Evolutionary conservation across 2,113 vertebrate genomes (phyloP).

Genomic region (Riparia riparia): DNA sequence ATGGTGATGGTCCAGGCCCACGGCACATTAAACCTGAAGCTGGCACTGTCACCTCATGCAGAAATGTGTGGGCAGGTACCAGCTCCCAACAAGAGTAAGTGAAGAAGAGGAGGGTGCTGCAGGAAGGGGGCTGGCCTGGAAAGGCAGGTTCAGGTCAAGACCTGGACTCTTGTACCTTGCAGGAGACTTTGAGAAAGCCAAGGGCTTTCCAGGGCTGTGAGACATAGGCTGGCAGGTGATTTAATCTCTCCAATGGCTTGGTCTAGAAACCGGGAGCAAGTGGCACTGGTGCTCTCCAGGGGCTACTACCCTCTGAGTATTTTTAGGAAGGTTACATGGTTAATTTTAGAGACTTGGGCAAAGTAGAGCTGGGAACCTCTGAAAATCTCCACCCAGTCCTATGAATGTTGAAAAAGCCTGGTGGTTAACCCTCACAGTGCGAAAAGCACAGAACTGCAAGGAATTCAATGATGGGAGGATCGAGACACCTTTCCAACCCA

Average conservation of each 20-base stretch:
- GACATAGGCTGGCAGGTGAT: not conserved
- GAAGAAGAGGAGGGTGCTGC: not conserved
- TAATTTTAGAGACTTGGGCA: conserved; percentile 51
- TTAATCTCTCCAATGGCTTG: conserved; percentile 47
- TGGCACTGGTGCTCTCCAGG: not conserved
- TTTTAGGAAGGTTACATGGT: conserved; percentile 66
- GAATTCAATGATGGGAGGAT: not conserved
- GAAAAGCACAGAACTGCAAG: not conserved
- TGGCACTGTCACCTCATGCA: not conserved
- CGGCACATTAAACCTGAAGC: not conserved
- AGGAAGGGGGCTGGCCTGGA: not conserved
- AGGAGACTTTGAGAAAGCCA: not conserved
- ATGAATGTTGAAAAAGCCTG: not conserved
- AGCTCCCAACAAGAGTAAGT: not conserved
- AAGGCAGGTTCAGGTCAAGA: not conserved
- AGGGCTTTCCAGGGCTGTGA: not conserved
- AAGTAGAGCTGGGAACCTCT: conserved; percentile 41
- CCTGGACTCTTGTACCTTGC: not conserved
- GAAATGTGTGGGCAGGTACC: not conserved
- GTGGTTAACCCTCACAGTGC: not conserved
- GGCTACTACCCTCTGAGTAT: conserved; percentile 56
- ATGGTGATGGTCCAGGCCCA: not conserved
- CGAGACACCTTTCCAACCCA: not conserved
- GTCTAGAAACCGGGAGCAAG: conserved; percentile 44
- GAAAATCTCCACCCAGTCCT: not conserved